These are phyloP conservation scores for Potamarius usumacintae DNA, from an alignment of 2,113 vertebrate species.

Conservation along the genomic window DNA sequence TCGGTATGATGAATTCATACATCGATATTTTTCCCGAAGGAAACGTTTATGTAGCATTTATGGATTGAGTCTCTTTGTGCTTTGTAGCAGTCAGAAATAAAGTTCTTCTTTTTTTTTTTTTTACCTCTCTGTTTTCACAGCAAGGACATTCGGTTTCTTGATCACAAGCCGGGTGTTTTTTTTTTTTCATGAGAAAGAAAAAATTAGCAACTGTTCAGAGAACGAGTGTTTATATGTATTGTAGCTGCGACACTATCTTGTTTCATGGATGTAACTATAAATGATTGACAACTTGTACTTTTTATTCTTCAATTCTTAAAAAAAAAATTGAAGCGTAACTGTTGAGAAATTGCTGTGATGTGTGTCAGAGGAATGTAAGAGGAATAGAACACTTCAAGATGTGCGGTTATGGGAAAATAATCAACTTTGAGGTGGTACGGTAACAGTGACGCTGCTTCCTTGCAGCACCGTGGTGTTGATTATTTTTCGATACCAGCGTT, in stretches of 20 bases:
- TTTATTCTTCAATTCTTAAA: not conserved
- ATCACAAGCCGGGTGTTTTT: no score
- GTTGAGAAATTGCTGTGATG: not conserved
- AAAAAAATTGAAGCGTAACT: not conserved
- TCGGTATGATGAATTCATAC: not conserved
- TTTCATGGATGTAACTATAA: not conserved
- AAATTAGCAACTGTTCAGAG: not conserved
- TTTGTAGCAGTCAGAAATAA: not conserved
- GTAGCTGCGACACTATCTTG: no score
- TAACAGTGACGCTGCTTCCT: not conserved
- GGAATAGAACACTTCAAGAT: not conserved
- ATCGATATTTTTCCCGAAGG: not conserved
- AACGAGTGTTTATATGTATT: not conserved
- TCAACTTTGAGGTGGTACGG: no score
- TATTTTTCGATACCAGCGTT: not conserved
- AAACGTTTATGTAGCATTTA: not conserved
- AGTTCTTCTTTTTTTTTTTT: not conserved
- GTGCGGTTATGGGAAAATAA: not conserved
- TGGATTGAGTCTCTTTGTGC: not conserved
- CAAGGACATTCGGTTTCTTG: no score
- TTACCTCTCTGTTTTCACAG: no score
- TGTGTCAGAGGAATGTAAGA: not conserved
- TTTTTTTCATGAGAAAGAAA: not conserved
- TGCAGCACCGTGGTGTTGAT: not conserved
- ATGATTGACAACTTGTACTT: not conserved